phyloP scores from a whole-genome alignment of 1,140 invertebrate species.

The Trypoxylus dichotomus region DNA sequence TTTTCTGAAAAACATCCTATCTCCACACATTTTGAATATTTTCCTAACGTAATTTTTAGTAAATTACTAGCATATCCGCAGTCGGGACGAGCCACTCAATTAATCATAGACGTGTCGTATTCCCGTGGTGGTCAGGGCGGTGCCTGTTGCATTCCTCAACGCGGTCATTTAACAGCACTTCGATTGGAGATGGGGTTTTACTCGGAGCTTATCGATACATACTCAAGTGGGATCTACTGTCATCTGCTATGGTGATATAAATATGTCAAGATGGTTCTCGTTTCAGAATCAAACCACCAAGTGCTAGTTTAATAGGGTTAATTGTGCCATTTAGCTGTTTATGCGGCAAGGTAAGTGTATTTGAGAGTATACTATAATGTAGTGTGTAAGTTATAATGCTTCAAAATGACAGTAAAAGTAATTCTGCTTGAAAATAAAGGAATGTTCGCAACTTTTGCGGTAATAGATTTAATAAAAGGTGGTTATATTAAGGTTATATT shows the following conservation, averaged over 20 bases:
- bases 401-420: no score
- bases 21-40: no score
- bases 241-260: neutral
- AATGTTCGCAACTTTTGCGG: no score
- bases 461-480: no score
- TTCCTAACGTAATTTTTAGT: neutral
- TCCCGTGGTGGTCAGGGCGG: neutral
- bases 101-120: neutral
- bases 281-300: neutral
- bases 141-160: neutral
- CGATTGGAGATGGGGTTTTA: neutral
- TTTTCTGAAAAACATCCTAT: no score
- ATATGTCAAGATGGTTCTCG: neutral
- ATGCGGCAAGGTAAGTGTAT: no score
- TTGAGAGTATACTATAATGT: no score
- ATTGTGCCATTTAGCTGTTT: neutral
- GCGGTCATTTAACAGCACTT: neutral
- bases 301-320: neutral
- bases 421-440: no score
- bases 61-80: neutral
- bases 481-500: no score
- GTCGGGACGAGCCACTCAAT: neutral
- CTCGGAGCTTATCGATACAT: neutral
- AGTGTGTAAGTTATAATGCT: no score
- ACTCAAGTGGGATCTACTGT: neutral